phyloP scores from a whole-genome alignment of 1,140 invertebrate species.

The Drosophila funebris region DNA sequence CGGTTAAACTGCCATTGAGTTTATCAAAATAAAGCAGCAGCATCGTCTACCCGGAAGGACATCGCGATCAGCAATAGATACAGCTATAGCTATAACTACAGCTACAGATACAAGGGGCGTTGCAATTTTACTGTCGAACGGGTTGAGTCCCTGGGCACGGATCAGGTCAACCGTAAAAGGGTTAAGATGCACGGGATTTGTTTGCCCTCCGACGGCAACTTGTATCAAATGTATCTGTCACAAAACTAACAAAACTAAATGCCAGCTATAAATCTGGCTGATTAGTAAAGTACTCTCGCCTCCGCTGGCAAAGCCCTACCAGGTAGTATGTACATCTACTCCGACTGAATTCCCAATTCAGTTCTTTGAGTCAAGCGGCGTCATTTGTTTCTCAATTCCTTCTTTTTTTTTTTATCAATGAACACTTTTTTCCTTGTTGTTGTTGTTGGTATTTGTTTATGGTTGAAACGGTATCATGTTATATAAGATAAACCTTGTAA shows the following conservation, averaged over 20 bases:
- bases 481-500: neutral
- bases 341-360: neutral
- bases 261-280: conserved; percentile 74
- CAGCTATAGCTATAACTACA: neutral
- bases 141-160: conserved; percentile 46
- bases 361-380: neutral
- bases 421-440: neutral
- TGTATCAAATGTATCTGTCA: conserved; percentile 39
- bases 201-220: conserved; percentile 22
- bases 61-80: conserved; percentile 1
- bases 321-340: conserved; percentile 14
- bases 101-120: conserved; percentile 32
- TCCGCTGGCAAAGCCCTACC: conserved; percentile 5
- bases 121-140: conserved; percentile 61
- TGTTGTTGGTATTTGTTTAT: too few relatives aligned
- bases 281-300: conserved; percentile 80
- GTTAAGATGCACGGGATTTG: conserved; percentile 64
- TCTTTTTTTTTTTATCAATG: neutral
- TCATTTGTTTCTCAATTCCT: neutral
- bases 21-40: conserved; percentile 67
- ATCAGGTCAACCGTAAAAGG: conserved; percentile 39
- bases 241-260: conserved; percentile 75
- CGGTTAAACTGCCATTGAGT: conserved; percentile 83
- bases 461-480: too few relatives aligned
- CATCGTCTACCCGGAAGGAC: conserved; percentile 67